Evolutionary conservation across 1,140 invertebrate species (phyloP), one percentile per base, ranked within the genome.

Genomic region (Gryon sp.): DNA sequence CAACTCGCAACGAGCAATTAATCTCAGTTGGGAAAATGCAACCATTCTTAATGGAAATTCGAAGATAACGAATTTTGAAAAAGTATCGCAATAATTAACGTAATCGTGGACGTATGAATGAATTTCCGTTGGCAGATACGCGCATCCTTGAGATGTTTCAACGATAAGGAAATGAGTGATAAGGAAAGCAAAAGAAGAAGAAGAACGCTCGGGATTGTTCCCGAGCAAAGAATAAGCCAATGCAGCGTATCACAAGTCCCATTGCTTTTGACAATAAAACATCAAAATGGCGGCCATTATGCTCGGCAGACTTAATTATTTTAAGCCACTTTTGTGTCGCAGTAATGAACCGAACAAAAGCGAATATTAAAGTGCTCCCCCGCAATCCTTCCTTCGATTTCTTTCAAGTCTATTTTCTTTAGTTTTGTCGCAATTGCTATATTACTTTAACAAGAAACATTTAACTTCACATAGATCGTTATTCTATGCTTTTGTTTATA

Each of bases 271-370:
- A 86, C 84, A 86, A 87, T 85, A 78, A 81, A 69, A 83, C 80
- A 85, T 83, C 82, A 85, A 81, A 87, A 87, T 86, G 50, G 81
- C 78, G 41, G 80, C 83, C 82, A 84, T 85, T 77, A 76, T 79
- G 26, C 78, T 62, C 63, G 72, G 81, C 76, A 84, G 84, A 87
- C 85, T 86, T 80, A 86, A 86, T 87, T 87, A 87, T 86, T 85
- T 85, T 82, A 85, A 86, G 83, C 84, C 75, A 86, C 84, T 87
- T 86, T 86, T 87, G 84, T 86, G 80, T 76, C 30, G 20, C 80
- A 70, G 84, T 87, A 87, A 87, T 87, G 84, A 87, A 83, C 72
- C 77, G 78, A 80, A 83, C 83, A 86, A 86, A 86, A 73, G 63
- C 72, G 79, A 82, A 84, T 85, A 87, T 85, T 83, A 84, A 84